Evolutionary conservation across 2,888 invertebrate genomes (phyloP), one percentile per base, ranked within the genome.

Genomic region (Drosophila putrida): DNA sequence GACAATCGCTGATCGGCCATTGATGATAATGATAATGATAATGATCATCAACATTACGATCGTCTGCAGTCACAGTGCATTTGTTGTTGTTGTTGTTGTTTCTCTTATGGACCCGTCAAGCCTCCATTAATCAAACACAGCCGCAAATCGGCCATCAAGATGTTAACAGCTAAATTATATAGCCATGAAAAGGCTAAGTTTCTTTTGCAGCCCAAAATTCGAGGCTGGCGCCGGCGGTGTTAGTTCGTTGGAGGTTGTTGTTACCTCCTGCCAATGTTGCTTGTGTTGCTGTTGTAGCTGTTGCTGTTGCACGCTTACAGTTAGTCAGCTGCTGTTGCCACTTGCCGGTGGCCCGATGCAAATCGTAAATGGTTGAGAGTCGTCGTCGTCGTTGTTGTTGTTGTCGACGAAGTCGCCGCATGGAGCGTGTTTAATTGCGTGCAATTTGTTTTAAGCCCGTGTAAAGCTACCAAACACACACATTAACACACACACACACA

Each of bases 361-460:
- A 71, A 75, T 75, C 71, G 75, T 36, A 47, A 63, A 57, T 71
- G 74, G 65, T 10, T 15, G 20, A 9, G 15, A 25, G 28, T 39
- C 41, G 31, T 20, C 49, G 50, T 1, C 43, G 44, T 35, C 41
- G 69, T 38, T 39, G 47, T 13, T 38, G 68, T 39, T 43, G 53
- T 54, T 25, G 54, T 43, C 43, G 54, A 25, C 47, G 62, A 49
- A 68, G 62, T 60, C 59, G 67, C 68, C 69, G 77, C 67, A 53
- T 76, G 77, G 65, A 83, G 82, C 82, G 82, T 83, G 87, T 87
- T 83, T 87, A 83, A 83, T 83, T 83, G 87, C 82, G 70, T 81
- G 77, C 87, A 87, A 81, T 87, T 83, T 83, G 82, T 84, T 87
- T 78, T 78, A 72, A 73, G 76, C 72, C 75, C 75, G 60, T 73